Evolutionary conservation across 2,113 vertebrate genomes (phyloP).

Genomic region (Vulpes lagopus): DNA sequence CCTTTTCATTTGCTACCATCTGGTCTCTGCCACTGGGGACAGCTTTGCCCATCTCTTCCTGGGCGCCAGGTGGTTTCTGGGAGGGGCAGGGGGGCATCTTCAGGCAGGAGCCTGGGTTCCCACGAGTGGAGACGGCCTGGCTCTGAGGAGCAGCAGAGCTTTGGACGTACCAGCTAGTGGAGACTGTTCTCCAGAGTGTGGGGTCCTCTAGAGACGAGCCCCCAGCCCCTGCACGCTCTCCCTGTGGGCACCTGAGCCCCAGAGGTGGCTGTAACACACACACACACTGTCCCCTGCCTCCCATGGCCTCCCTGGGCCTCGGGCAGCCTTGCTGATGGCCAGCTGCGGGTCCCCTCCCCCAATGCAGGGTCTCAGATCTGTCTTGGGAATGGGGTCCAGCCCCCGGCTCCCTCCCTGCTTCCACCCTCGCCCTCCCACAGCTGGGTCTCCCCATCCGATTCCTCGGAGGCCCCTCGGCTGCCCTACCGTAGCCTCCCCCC

Average conservation of each 20-base stretch:
- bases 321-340: neutral
- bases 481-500: neutral
- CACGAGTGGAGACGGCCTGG: neutral
- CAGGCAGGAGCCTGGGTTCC: neutral
- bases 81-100: neutral
- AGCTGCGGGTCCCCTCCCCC: neutral
- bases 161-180: neutral
- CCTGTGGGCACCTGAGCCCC: neutral
- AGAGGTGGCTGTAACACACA: fast-evolving
- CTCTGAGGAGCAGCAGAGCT: fast-evolving
- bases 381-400: fast-evolving
- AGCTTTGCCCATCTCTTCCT: neutral
- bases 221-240: neutral
- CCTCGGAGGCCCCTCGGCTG: neutral
- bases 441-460: neutral
- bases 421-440: neutral
- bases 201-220: neutral
- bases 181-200: neutral
- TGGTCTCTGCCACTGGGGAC: neutral
- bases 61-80: neutral
- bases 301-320: fast-evolving
- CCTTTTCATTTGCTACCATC: fast-evolving
- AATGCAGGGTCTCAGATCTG: neutral
- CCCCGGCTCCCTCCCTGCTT: neutral
- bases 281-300: fast-evolving